A percentile compares a stretch with the other conserved stretches of the same genome.
These are phyloP conservation scores for Tragelaphus buxtoni DNA, from an alignment of 2,113 vertebrate species.

Conservation along the genomic window DNA sequence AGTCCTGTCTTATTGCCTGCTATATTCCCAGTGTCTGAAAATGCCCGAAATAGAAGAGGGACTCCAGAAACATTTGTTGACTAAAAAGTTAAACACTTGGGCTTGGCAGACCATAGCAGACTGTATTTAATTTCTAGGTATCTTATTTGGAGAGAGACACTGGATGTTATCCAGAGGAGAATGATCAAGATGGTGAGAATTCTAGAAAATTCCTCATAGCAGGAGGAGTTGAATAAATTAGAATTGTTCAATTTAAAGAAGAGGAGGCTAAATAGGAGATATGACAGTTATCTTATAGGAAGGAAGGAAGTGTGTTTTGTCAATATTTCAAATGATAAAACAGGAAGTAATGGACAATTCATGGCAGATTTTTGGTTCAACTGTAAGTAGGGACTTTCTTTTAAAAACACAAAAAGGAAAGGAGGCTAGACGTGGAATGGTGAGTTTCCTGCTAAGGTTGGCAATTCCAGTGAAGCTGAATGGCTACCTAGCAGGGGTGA, in stretches of 20 bases:
- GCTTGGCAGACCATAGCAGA: not conserved
- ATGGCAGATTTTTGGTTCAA: not conserved
- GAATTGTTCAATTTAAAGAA: not conserved
- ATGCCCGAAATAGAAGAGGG: not conserved
- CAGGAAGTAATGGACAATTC: not conserved
- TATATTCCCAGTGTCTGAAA: not conserved
- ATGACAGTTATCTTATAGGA: not conserved
- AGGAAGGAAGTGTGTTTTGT: constrained; percentile 3
- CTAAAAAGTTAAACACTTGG: not conserved
- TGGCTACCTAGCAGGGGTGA: not conserved
- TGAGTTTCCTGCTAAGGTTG: not conserved
- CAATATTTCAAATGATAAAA: constrained; percentile 9
- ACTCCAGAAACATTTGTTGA: not conserved
- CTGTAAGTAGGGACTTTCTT: not conserved
- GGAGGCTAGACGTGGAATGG: not conserved
- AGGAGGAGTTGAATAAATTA: not conserved
- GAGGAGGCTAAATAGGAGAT: not conserved
- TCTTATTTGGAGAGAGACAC: not conserved
- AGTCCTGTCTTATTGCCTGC: not conserved
- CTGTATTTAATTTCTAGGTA: not conserved
- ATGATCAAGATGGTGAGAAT: not conserved
- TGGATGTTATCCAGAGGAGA: not conserved
- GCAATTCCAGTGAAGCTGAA: not conserved
- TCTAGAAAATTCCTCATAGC: not conserved
- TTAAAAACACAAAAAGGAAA: not conserved